phyloP scores from a whole-genome alignment of 2,113 vertebrate species.

The Rhabdomys dilectus region DNA sequence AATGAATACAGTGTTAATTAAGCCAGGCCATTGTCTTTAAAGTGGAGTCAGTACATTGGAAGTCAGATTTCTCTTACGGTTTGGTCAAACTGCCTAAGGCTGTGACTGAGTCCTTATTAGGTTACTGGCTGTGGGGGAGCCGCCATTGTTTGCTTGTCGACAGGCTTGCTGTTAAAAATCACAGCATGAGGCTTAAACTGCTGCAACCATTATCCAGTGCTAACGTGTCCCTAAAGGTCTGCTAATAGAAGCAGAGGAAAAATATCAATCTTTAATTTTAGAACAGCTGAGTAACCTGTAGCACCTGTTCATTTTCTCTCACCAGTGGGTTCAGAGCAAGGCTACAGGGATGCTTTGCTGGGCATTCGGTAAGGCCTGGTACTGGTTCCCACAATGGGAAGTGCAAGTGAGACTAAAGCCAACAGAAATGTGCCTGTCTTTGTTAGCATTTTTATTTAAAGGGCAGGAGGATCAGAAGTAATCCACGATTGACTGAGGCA shows the following conservation, averaged over 20 bases:
- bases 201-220: conserved; percentile 84
- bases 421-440: not conserved
- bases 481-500: conserved; percentile 4
- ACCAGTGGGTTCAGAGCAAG: conserved; percentile 58
- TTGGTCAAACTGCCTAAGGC: conserved; percentile 80
- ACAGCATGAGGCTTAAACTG: conserved; percentile 84
- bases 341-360: conserved; percentile 62
- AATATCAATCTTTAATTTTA: conserved; percentile 83
- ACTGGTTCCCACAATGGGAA: conserved; percentile 14
- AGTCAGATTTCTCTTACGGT: conserved; percentile 78
- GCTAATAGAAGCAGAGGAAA: conserved; percentile 85
- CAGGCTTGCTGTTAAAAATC: conserved; percentile 84
- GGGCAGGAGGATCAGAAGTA: not conserved
- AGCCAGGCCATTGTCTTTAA: conserved; percentile 77
- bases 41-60: conserved; percentile 65
- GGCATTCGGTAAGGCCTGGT: not conserved
- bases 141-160: conserved; percentile 80
- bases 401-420: not conserved
- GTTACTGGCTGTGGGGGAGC: conserved; percentile 65
- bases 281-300: conserved; percentile 80
- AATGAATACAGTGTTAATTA: conserved; percentile 77
- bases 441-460: conserved; percentile 29
- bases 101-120: conserved; percentile 76
- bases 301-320: conserved; percentile 82
- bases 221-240: conserved; percentile 80